Conservation (phyloP, 2,888 invertebrate species). For the Mesopsocus fuscifrons region DNA sequence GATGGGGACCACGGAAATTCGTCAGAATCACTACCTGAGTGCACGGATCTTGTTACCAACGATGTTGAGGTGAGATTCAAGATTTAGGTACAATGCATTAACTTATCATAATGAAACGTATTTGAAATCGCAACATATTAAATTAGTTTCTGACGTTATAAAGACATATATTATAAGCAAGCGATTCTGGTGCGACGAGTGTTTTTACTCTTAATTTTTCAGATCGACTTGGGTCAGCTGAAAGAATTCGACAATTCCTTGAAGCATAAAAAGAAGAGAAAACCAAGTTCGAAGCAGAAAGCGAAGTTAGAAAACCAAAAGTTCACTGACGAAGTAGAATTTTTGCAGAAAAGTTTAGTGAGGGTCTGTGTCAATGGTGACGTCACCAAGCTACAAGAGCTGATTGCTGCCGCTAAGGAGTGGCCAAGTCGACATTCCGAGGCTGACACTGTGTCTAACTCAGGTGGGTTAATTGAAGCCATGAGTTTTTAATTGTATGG, state of each 20-base stretch:
- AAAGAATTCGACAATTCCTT: constrained; percentile 17
- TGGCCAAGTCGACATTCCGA: background rate
- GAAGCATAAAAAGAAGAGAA: constrained; percentile 19
- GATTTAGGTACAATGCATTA: no score
- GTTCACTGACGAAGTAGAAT: constrained; percentile 26
- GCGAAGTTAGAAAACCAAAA: constrained; percentile 15
- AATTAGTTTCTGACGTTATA: no score
- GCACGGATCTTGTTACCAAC: no score
- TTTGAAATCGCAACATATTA: no score
- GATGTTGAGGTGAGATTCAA: no score
- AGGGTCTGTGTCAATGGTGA: constrained; percentile 21
- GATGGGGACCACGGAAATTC: no score
- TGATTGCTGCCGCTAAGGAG: constrained; percentile 8
- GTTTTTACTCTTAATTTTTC: constrained; percentile 17
- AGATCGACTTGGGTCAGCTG: constrained; percentile 20
- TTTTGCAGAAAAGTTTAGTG: constrained; percentile 31
- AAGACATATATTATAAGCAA: no score
- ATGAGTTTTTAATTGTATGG: background rate
- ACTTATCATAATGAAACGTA: no score
- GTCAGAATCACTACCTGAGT: no score
- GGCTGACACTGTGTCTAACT: constrained; percentile 9
- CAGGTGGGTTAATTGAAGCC: no score
- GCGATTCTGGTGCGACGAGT: background rate
- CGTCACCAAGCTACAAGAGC: constrained; percentile 13
- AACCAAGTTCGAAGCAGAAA: constrained; percentile 20